Base-by-base conservation (phyloP, 2,113 vertebrate species). In the Nyctereutes procyonoides region DNA sequence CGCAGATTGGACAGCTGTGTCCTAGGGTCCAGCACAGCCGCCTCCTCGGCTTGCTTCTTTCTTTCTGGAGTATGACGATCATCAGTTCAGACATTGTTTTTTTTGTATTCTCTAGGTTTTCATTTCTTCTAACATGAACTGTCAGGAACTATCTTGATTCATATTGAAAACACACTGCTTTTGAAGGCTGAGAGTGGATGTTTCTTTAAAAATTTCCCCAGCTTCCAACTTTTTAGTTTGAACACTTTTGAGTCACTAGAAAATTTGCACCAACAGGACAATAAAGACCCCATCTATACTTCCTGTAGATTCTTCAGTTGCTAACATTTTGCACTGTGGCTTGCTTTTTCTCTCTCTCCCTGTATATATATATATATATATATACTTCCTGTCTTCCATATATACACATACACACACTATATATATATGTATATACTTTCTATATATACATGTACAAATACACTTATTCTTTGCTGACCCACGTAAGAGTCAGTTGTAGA, bases 161-260 rank as follows among this genome's bases (percentile, higher is more conserved):
- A 28, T 63, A 4, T 4, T 84, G 51, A 77, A 86, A 96, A 92
- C 32, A 2, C 5, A 80, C 30, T 55, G 60, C 19, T 84, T 96
- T 91, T 55, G 5, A 96, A 80, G 51, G 67, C 32, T 71, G 11
- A 76, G 86, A 74, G 58, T 86, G 7, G 3, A 26, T 73, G 32
- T 58, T 85, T 48, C 43, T 73, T 63, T 58, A 1, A 51, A 77
- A 92, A 48, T 26, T 35, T 38, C 38, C 85, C 73, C 26, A 51
- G 32, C 3, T 12, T 13, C 60, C 38, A 62, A 88, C 19, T 62
- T 88, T 93, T 96, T 65, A 97, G 91, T 92, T 88, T 58, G 28
- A 96, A 96, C 56, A 92, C 51, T 83, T 94, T 96, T 62, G 90
- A 90, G 89, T 69, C 26, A 38, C 67, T 76, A 90, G 80, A 82